Evolutionary conservation across 2,888 invertebrate species (phyloP).

Genomic region (Volucella inflata): DNA sequence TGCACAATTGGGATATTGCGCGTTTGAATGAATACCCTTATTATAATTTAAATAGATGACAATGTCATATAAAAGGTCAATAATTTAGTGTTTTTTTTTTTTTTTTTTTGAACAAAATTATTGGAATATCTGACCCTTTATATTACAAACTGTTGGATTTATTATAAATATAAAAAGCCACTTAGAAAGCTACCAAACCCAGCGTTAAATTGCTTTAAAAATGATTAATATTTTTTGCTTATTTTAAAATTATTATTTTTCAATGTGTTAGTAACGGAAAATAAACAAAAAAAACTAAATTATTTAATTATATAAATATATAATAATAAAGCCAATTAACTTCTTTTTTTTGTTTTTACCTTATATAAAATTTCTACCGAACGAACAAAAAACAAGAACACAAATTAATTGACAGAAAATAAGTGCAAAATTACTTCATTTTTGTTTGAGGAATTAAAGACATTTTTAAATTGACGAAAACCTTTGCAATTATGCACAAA

Average conservation of each 20-base stretch:
- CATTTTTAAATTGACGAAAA: not conserved
- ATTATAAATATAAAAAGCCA: constrained; percentile 52
- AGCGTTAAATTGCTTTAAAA: constrained; percentile 78
- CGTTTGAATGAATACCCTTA: too few relatives aligned
- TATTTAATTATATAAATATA: not conserved
- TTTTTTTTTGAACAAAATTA: not conserved
- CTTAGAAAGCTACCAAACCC: constrained; percentile 82
- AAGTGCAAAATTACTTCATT: constrained; percentile 37
- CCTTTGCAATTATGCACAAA: constrained; percentile 82
- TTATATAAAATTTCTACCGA: constrained; percentile 82
- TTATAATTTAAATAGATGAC: constrained; percentile 20
- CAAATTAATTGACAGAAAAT: constrained; percentile 59
- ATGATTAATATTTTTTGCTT: constrained; percentile 13
- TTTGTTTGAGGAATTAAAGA: constrained; percentile 12
- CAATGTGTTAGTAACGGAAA: constrained; percentile 37
- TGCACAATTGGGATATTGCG: too few relatives aligned
- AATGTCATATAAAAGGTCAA: constrained; percentile 51
- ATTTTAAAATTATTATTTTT: not conserved
- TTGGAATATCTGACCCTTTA: constrained; percentile 28
- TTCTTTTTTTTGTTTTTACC: not conserved
- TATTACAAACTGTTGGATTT: constrained; percentile 63
- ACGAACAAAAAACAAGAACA: constrained; percentile 76
- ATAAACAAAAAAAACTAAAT: constrained; percentile 12
- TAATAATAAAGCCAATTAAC: not conserved
- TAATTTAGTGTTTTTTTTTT: too few relatives aligned